Conservation (phyloP, 2,113 vertebrate genomes). For the Tupaia tana region DNA sequence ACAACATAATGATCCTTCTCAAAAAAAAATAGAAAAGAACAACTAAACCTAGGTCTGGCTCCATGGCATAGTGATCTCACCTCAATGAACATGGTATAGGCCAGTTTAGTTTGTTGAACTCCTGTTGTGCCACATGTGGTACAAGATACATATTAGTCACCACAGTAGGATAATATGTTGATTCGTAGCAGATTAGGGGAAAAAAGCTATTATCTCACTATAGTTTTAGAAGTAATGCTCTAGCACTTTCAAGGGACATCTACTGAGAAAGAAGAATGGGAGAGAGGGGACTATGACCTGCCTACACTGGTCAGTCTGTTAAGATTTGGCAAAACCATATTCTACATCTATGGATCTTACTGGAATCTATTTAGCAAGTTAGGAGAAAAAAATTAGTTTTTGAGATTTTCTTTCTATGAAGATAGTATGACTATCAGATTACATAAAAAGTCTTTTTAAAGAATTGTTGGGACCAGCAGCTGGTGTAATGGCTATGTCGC, state of each 20-base stretch:
- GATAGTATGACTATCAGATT: background rate
- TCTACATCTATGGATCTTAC: background rate
- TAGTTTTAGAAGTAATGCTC: background rate
- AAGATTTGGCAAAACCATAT: background rate
- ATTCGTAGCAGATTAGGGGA: background rate
- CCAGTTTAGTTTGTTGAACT: background rate
- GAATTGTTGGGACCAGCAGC: too few relatives aligned
- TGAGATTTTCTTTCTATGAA: background rate
- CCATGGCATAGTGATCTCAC: too few relatives aligned
- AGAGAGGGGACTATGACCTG: background rate
- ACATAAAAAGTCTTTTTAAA: background rate
- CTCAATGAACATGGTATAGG: background rate
- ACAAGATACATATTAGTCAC: background rate
- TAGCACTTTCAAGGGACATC: background rate
- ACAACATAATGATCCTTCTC: too few relatives aligned
- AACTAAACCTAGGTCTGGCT: too few relatives aligned
- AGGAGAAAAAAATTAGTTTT: background rate
- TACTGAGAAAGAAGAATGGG: too few relatives aligned
- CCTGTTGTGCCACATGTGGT: background rate
- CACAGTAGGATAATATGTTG: background rate
- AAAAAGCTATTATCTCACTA: background rate
- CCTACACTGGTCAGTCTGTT: too few relatives aligned
- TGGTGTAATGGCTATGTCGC: too few relatives aligned
- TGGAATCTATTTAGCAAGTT: background rate
- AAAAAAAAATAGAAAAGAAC: too few relatives aligned